Base-by-base conservation (phyloP, 2,797 vertebrate genomes). In the Paedocypris micromegethes region DNA sequence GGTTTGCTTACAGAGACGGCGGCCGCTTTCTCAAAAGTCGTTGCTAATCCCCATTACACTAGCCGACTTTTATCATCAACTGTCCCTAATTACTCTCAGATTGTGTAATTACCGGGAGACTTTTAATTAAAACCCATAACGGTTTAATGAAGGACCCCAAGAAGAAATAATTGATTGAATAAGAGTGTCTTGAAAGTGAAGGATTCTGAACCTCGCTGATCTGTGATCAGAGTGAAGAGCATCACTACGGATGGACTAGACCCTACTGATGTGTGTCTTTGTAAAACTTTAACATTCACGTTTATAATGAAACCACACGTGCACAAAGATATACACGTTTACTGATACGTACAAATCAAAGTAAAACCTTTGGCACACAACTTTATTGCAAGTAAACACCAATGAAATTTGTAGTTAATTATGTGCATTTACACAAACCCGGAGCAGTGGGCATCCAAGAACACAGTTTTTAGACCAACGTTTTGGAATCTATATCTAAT, bases 81-180 rank as follows among this genome's bases (percentile, higher is more conserved):
- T 54, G 53, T 68, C 72, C 48, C 57, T 78, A 79, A 81, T 78
- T 75, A 68, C 68, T 63, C 64, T 70, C 51, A 74, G 68, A 81
- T 79, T 70, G 50, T 73, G 52, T 78, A 80, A 78, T 75, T 77
- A 75, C 65, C 72, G 71, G 55, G 71, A 72, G 73, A 72, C 73
- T 74, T 59, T 78, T 78, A 77, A 81, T 78, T 79, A 77, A 75
- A 73, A 72, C 66, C 45, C 58, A 70, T 64, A 68, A 77, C 54
- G 58, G 63, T 39, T 69, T 75, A 73, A 78, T 73, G 57, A 73
- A 69, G 58, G 58, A 72, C 60, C 48, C 60, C 48, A n/a, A 71
- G 70, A 73, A 68, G 52, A 77, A 66, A 72, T 68, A 60, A 76
- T 64, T 62, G 66, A 70, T 66, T 59, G 64, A 68, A 60, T 64